phyloP scores from a whole-genome alignment of 2,797 vertebrate species.

The Diplodus sargus region DNA sequence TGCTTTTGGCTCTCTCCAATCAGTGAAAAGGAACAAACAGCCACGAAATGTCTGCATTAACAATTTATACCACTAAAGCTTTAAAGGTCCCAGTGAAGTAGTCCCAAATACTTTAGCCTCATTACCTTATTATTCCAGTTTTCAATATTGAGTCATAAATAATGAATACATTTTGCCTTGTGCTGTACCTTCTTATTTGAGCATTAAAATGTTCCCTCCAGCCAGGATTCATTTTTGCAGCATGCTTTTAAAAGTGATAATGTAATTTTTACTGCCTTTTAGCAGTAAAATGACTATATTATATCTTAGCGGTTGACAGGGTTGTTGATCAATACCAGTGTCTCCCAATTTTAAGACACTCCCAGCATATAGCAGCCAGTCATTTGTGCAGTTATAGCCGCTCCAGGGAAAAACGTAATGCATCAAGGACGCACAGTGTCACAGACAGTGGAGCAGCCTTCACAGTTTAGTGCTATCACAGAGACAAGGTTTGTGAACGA shows the following conservation, averaged over 20 bases:
- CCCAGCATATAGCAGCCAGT: conserved; percentile 25
- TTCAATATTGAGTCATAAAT: conserved; percentile 44
- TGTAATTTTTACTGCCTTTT: conserved; percentile 49
- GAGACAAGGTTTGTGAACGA: not conserved
- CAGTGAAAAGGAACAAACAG: conserved; percentile 13
- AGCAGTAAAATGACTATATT: conserved; percentile 41
- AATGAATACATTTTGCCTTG: conserved; percentile 20
- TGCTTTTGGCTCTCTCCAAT: conserved; percentile 8
- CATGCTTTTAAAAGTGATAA: conserved; percentile 34
- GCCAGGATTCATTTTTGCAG: conserved; percentile 15
- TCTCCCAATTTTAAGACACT: conserved; percentile 43
- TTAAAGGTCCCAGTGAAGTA: conserved; percentile 28
- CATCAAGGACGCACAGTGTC: conserved; percentile 35
- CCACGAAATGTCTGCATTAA: conserved; percentile 19
- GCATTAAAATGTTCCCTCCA: conserved; percentile 14
- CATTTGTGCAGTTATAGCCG: conserved; percentile 44
- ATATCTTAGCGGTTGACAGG: conserved; percentile 30
- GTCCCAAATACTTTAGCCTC: conserved; percentile 29
- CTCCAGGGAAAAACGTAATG: conserved; percentile 40
- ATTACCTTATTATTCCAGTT: conserved; percentile 41
- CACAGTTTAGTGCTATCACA: conserved; percentile 14
- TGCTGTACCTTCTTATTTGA: conserved; percentile 26
- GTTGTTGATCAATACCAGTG: conserved; percentile 56
- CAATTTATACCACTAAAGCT: conserved; percentile 34
- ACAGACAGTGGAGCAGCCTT: conserved; percentile 25